Base-by-base conservation (phyloP, 2,797 vertebrate genomes). In the Cossypha dichroa region DNA sequence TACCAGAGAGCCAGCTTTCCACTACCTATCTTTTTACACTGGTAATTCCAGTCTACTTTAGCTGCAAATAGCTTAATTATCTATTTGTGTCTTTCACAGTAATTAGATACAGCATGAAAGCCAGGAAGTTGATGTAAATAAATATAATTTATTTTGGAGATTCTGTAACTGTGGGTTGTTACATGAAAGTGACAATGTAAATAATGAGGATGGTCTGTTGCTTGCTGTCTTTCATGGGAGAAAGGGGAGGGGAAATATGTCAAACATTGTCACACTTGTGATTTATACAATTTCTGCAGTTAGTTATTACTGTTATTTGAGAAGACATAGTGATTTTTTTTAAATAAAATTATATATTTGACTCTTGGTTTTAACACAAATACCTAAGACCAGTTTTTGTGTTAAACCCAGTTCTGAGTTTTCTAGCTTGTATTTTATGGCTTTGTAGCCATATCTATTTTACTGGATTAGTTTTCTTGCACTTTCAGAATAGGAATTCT, bases 31-130 rank as follows among this genome's bases (percentile, higher is more conserved):
- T 62, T 46, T 78, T 85, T 90, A 66, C 40, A 38, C 18, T 59
- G 40, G 33, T 89, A 87, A 86, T 93, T 92, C 64, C 52, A 46
- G 79, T 45, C 51, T 86, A 80, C 46, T 94, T 8, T 79, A 82
- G 72, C 75, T 80, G 90, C 69, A 93, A 92, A 93, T 88, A 92
- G 62, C 90, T 95, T 96, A 96, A 96, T 97, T 93, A 80, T 72
- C 69, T 94, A 66, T 92, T 94, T 83, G 51, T 96, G 83, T 89
- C 40, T 90, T 93, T 91, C 56, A 9, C 29, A 55, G 60, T 91
- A 96, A 97, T 92, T 92, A 88, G 87, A 87, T 95, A 69, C 56
- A 62, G n/a, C 8, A 5, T 91, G 82, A 87, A 96, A 94, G 62
- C 77, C 77, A 66, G 80, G 63, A 93, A 89, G 85, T 68, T 89